These are phyloP conservation scores for Caracal caracal DNA, from an alignment of 2,113 vertebrate genomes.

Conservation along the genomic window DNA sequence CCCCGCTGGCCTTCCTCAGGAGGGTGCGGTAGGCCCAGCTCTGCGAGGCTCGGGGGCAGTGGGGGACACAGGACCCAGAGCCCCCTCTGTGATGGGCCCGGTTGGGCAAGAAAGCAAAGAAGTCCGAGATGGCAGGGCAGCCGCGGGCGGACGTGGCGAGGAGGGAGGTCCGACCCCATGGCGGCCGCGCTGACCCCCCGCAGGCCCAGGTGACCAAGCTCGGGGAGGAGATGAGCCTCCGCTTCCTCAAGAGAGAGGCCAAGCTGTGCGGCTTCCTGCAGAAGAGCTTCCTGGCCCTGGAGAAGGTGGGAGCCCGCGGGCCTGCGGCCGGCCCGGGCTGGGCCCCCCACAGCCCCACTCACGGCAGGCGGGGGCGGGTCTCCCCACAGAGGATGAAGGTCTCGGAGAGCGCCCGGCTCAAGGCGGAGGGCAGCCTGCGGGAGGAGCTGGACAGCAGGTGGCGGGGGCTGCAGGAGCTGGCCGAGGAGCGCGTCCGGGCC, in stretches of 20 bases:
- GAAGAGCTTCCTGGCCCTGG: conserved; percentile 72
- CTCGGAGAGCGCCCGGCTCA: neutral
- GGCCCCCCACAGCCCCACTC: neutral
- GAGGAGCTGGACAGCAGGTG: conserved; percentile 66
- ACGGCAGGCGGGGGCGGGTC: fast-evolving
- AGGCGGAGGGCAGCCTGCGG: conserved; percentile 40
- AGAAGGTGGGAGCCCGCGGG: conserved; percentile 53
- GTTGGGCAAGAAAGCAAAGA: neutral
- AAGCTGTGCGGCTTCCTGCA: conserved; percentile 75
- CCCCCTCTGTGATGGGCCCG: neutral
- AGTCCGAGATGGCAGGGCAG: fast-evolving
- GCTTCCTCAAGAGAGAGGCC: conserved; percentile 75
- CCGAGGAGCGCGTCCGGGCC: neutral
- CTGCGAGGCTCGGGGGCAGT: too few relatives aligned
- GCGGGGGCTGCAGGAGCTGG: conserved; percentile 49
- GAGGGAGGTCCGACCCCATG: neutral
- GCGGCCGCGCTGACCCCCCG: fast-evolving
- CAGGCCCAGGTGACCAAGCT: conserved; percentile 70
- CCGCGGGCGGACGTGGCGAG: fast-evolving
- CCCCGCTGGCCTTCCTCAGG: neutral
- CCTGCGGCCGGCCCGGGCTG: fast-evolving
- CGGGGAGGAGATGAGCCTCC: conserved; percentile 71
- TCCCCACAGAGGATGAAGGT: conserved; percentile 66
- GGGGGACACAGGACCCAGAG: neutral
- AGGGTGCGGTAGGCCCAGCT: too few relatives aligned